phyloP scores from a whole-genome alignment of 2,797 vertebrate species.

The Carcharodon carcharias region DNA sequence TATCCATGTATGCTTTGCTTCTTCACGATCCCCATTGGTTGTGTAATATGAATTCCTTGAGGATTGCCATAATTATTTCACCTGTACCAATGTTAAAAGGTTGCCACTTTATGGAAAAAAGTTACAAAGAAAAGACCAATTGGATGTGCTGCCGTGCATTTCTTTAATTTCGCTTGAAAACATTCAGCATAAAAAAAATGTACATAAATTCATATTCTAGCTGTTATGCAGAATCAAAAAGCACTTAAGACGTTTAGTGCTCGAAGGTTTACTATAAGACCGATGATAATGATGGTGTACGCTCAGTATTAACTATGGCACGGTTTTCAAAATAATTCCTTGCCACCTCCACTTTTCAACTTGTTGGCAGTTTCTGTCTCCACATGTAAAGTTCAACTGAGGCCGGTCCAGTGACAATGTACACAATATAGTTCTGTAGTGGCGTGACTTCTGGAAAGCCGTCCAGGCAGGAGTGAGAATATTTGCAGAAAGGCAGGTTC shows the following conservation, averaged over 20 bases:
- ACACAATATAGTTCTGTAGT: neutral
- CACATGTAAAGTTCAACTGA: neutral
- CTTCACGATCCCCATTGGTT: too few relatives aligned
- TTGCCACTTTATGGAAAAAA: neutral
- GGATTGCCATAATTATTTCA: neutral
- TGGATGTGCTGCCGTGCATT: neutral
- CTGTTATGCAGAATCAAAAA: constrained; percentile 1
- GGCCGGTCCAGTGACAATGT: neutral
- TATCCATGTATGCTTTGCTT: neutral
- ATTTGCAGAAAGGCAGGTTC: neutral
- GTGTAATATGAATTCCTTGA: neutral
- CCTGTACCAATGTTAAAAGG: neutral
- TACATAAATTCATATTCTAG: constrained; percentile 18
- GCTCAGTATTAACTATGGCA: neutral
- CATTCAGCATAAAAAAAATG: constrained; percentile 22
- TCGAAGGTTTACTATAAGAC: neutral
- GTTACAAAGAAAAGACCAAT: neutral
- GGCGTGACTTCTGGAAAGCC: neutral
- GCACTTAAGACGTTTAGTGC: neutral
- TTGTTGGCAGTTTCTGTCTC: neutral
- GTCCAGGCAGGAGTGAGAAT: neutral
- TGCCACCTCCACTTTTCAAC: neutral
- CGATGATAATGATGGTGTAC: neutral
- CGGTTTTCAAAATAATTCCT: neutral
- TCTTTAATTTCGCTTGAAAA: constrained; percentile 22